Conservation (phyloP, 2,797 vertebrate genomes). For the Valencia hispanica region DNA sequence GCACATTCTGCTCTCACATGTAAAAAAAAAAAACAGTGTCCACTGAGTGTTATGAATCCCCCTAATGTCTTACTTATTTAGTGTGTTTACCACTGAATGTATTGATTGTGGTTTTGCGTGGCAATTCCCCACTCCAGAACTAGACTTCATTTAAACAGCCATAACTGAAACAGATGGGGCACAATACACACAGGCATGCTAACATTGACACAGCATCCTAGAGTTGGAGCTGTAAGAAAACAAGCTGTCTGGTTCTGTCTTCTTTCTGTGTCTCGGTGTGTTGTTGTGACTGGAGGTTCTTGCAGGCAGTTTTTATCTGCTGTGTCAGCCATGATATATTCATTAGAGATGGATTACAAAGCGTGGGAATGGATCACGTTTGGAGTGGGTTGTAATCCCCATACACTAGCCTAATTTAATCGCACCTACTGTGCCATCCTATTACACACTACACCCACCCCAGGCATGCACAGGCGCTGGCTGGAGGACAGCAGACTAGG, state of each 20-base stretch:
- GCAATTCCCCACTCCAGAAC: conserved; percentile 18
- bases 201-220: conserved; percentile 28
- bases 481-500: conserved; percentile 43
- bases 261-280: conserved; percentile 23
- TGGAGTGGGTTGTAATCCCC: conserved; percentile 81
- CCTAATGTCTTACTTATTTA: conserved; percentile 41
- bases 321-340: conserved; percentile 79
- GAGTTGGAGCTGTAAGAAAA: conserved; percentile 37
- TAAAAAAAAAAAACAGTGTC: not conserved
- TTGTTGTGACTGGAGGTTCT: conserved; percentile 62
- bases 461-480: conserved; percentile 44
- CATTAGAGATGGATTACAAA: conserved; percentile 82
- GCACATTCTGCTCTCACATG: not conserved
- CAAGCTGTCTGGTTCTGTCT: conserved; percentile 41
- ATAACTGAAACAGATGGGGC: conserved; percentile 42
- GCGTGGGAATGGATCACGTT: conserved; percentile 78
- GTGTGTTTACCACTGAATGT: conserved; percentile 43
- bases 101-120: conserved; percentile 60
- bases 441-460: conserved; percentile 77
- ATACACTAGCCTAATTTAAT: conserved; percentile 84
- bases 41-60: conserved; percentile 36
- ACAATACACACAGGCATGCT: conserved; percentile 30
- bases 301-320: conserved; percentile 57
- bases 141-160: conserved; percentile 39
- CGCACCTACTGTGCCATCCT: conserved; percentile 82